These are phyloP conservation scores for Nibea coibor DNA, from an alignment of 2,113 vertebrate genomes.

Conservation along the genomic window DNA sequence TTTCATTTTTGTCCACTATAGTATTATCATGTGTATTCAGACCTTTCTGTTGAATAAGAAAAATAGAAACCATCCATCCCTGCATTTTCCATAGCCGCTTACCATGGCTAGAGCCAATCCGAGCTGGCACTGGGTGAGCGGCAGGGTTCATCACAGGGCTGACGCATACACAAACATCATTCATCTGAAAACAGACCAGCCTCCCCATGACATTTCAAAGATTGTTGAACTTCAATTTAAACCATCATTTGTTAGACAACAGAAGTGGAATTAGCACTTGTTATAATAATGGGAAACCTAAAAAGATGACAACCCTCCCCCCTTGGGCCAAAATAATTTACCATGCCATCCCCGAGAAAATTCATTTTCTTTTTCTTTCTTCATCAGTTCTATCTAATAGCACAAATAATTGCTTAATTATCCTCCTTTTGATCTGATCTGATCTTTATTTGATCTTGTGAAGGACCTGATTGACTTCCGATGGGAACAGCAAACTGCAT, in stretches of 20 bases:
- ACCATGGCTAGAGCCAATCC: too few relatives aligned
- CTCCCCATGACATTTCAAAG: background rate
- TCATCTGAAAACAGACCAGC: background rate
- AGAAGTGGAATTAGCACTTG: background rate
- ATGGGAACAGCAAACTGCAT: background rate
- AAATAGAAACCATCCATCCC: background rate
- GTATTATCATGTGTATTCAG: background rate
- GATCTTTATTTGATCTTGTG: background rate
- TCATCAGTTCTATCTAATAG: background rate
- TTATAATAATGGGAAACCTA: background rate
- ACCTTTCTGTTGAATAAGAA: background rate
- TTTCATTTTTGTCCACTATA: background rate
- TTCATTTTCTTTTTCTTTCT: background rate
- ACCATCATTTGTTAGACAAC: background rate
- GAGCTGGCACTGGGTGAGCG: too few relatives aligned
- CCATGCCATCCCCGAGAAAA: background rate
- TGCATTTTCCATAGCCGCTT: too few relatives aligned
- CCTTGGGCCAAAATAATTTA: too few relatives aligned
- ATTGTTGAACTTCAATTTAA: background rate
- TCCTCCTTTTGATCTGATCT: background rate
- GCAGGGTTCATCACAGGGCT: too few relatives aligned
- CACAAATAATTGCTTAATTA: background rate
- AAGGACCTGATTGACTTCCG: slow-evolving; percentile 6
- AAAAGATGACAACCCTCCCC: background rate
- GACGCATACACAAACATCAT: background rate